Conservation (phyloP, 2,888 invertebrate genomes). For the Heliothis peltigera region DNA sequence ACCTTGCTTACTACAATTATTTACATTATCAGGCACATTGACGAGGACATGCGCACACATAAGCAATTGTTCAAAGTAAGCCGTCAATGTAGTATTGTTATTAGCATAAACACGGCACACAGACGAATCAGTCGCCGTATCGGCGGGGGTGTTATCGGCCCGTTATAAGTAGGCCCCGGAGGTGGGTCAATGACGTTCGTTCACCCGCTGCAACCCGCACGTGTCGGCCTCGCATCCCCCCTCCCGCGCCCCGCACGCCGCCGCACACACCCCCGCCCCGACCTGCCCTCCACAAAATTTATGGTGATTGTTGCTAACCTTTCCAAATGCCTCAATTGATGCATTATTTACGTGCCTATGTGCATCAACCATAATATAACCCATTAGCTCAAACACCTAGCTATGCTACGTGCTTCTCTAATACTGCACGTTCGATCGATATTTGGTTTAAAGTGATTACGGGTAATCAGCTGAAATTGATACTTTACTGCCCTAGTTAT, state of each 20-base stretch:
- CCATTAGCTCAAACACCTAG: conserved; percentile 5
- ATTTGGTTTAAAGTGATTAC: conserved; percentile 26
- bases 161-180: conserved; percentile 82
- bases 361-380: conserved; percentile 14
- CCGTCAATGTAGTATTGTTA: conserved; percentile 53
- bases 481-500: conserved; percentile 35
- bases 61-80: conserved; percentile 55
- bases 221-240: conserved; percentile 81
- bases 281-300: conserved; percentile 58
- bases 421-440: conserved; percentile 1
- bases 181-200: conserved; percentile 90
- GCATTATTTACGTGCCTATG: conserved; percentile 37
- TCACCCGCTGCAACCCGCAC: conserved; percentile 87
- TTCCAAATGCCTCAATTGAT: conserved; percentile 52
- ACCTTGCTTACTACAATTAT: conserved; percentile 63
- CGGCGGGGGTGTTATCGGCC: conserved; percentile 84
- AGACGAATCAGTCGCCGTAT: conserved; percentile 56
- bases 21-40: conserved; percentile 65
- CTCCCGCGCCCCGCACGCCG: conserved; percentile 40
- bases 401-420: conserved; percentile 2
- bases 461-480: conserved; percentile 44
- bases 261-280: conserved; percentile 48
- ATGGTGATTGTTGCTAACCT: conserved; percentile 57
- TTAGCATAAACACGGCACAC: conserved; percentile 67
- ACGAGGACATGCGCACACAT: conserved; percentile 61